Conservation (phyloP, 2,113 vertebrate genomes). For the Apaloderma vittatum region DNA sequence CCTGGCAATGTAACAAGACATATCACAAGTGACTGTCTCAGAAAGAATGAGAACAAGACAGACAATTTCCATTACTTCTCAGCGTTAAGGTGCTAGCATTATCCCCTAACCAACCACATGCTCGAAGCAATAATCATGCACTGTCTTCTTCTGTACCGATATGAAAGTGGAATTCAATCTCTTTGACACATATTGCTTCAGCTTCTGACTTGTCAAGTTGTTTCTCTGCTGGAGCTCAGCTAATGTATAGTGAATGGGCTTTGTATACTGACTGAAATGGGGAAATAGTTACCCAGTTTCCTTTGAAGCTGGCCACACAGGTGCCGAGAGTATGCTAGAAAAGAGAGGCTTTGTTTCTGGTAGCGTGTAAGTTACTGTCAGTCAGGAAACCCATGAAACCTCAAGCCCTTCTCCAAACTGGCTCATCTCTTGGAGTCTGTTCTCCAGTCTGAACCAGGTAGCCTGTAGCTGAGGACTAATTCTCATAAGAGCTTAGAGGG, state of each 20-base stretch:
- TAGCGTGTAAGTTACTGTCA: background rate
- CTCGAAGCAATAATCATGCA: constrained; percentile 69
- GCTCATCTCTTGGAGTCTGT: background rate
- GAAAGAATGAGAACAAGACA: constrained; percentile 63
- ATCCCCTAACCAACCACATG: constrained; percentile 53
- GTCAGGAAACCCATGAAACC: background rate
- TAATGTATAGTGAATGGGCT: constrained; percentile 54
- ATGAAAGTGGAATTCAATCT: constrained; percentile 75
- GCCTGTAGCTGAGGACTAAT: background rate
- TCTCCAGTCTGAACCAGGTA: accelerated
- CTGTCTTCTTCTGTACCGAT: constrained; percentile 69
- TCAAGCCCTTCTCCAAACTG: background rate
- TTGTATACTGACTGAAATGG: constrained; percentile 32
- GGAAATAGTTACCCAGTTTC: constrained; percentile 14
- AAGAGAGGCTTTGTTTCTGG: background rate
- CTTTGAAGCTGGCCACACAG: background rate
- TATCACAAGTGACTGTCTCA: constrained; percentile 64
- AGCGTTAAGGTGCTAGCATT: constrained; percentile 53
- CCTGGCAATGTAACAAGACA: constrained; percentile 71
- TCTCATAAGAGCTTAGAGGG: background rate
- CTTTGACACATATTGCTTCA: constrained; percentile 72
- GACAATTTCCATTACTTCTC: constrained; percentile 75
- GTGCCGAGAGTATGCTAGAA: background rate
- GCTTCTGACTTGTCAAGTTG: constrained; percentile 64
- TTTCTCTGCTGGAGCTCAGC: constrained; percentile 41